phyloP scores from a whole-genome alignment of 2,797 vertebrate genomes.

The Melanotaenia boesemani region DNA sequence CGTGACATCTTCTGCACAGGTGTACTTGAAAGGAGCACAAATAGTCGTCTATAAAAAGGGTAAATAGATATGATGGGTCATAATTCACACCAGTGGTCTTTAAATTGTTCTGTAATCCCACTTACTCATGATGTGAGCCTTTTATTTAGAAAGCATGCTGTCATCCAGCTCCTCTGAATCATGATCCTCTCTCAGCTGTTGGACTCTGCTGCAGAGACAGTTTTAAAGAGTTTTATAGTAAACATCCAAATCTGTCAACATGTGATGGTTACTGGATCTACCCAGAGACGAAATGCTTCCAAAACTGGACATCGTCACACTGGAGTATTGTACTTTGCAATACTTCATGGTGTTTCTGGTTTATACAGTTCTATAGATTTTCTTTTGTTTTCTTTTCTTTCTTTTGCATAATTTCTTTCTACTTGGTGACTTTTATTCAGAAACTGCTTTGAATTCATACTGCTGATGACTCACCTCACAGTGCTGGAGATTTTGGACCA shows the following conservation, averaged over 20 bases:
- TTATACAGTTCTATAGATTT: too few species aligned
- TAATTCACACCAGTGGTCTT: constrained; percentile 53
- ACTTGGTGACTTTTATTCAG: too few species aligned
- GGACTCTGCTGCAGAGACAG: constrained; percentile 25
- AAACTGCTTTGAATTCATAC: background rate
- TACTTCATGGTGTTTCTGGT: too few species aligned
- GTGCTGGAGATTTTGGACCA: too few species aligned
- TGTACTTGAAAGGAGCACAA: constrained; percentile 1
- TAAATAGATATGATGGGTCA: constrained; percentile 29
- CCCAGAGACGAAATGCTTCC: too few species aligned
- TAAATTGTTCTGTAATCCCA: constrained; percentile 54
- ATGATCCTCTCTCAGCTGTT: constrained; percentile 60
- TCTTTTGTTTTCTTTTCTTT: too few species aligned
- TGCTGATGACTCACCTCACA: background rate
- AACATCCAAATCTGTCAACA: background rate
- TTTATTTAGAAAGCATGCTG: constrained; percentile 55
- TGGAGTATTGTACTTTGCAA: too few species aligned
- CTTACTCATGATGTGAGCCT: constrained; percentile 34
- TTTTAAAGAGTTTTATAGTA: background rate
- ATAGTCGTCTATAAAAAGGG: constrained; percentile 54
- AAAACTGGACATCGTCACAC: too few species aligned
- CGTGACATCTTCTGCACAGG: background rate
- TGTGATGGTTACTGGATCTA: too few species aligned
- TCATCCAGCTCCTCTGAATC: constrained; percentile 31
- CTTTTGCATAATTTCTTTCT: too few species aligned